Percentiles rank a stretch among this genome's conserved stretches.
Conservation (phyloP, 92 coral and sea anemone genomes). For the Porites lobata region DNA sequence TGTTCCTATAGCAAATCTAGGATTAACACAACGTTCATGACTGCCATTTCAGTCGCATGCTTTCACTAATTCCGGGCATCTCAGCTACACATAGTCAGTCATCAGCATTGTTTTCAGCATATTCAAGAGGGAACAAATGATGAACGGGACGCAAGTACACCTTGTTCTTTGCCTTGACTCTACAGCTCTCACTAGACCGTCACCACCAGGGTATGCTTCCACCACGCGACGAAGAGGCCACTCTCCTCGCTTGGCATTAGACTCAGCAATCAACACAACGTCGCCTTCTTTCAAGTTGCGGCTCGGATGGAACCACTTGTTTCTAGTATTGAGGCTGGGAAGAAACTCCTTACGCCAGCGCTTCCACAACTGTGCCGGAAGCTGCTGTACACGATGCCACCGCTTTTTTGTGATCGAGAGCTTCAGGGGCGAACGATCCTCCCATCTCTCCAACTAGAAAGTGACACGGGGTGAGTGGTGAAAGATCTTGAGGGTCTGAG, state of each 20-base stretch:
- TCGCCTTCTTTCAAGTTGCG: constrained; percentile 35
- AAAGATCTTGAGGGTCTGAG: constrained; percentile 35
- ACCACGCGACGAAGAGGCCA: constrained; percentile 68
- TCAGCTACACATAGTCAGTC: neutral
- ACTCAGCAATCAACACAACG: constrained; percentile 57
- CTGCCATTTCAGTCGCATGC: no score
- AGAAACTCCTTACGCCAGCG: constrained; percentile 67
- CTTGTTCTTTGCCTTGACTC: constrained; percentile 16
- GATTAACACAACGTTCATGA: no score
- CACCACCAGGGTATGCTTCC: constrained; percentile 43
- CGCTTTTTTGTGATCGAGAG: constrained; percentile 45
- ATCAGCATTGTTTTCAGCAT: neutral
- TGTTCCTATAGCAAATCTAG: no score
- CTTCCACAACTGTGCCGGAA: constrained; percentile 66
- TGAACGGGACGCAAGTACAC: constrained; percentile 48
- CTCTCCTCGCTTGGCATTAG: constrained; percentile 56
- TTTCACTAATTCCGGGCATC: no score
- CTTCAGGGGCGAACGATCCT: constrained; percentile 28
- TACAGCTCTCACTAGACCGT: constrained; percentile 63
- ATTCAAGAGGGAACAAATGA: constrained; percentile 57
- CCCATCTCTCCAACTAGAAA: neutral
- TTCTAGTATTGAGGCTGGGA: constrained; percentile 53
- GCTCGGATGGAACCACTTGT: constrained; percentile 70
- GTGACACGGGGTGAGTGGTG: neutral
- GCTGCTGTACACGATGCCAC: constrained; percentile 74